Evolutionary conservation across 2,797 vertebrate species (phyloP).

Genomic region (Brachyalestes nurse): DNA sequence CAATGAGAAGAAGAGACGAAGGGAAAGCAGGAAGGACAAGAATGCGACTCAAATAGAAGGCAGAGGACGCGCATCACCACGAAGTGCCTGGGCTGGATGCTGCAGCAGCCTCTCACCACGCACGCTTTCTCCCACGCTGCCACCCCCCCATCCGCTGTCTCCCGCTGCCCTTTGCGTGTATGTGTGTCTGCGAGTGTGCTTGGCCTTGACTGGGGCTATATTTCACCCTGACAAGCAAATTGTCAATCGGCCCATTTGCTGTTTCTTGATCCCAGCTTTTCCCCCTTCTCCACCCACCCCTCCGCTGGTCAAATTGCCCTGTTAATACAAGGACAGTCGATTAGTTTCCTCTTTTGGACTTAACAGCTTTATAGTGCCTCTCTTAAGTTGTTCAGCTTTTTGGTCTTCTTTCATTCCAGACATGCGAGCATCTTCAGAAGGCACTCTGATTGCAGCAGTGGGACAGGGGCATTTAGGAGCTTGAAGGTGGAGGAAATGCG

Average conservation of each 20-base stretch:
- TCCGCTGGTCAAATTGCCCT: slow-evolving; percentile 60
- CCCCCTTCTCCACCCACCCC: slow-evolving; percentile 18
- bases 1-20: slow-evolving; percentile 55
- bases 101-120: slow-evolving; percentile 45
- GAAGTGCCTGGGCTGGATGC: slow-evolving; percentile 74
- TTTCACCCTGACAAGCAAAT: slow-evolving; percentile 73
- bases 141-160: slow-evolving; percentile 20
- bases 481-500: slow-evolving; percentile 46
- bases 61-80: slow-evolving; percentile 69
- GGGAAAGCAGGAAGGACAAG: slow-evolving; percentile 68
- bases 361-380: slow-evolving; percentile 50
- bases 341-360: slow-evolving; percentile 61
- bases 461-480: slow-evolving; percentile 47
- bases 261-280: slow-evolving; percentile 45
- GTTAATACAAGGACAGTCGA: slow-evolving; percentile 64
- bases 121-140: slow-evolving; percentile 44
- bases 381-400: slow-evolving; percentile 4
- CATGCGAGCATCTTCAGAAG: slow-evolving; percentile 64
- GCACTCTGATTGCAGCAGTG: slow-evolving; percentile 30
- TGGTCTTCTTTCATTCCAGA: slow-evolving; percentile 65
- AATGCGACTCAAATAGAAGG: slow-evolving; percentile 70
- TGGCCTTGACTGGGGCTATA: slow-evolving; percentile 77
- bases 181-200: slow-evolving; percentile 50
- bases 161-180: slow-evolving; percentile 48
- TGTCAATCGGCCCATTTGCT: slow-evolving; percentile 70